Evolutionary conservation across 2,797 vertebrate species (phyloP), one percentile per base, ranked within the genome.

Genomic region (Chaetophractus vellerosus): DNA sequence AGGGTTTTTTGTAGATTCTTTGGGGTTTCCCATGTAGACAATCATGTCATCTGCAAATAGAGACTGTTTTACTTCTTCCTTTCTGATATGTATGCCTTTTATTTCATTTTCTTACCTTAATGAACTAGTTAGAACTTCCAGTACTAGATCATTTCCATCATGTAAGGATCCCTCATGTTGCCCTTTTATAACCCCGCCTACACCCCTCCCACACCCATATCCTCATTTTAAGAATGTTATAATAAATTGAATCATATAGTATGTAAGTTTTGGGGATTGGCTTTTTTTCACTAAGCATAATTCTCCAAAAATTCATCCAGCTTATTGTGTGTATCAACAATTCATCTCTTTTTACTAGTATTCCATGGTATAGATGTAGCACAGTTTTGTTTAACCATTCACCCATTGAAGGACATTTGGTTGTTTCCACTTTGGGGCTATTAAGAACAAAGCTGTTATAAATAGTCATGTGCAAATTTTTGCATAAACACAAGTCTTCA

Each of bases 81-180:
- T 66, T 57, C 48, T 55, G 78, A 82, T 28, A 69, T 11, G 9
- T 69, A n/a, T 78, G 76, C 21, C 36, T 72, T 93, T 90, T 63
- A 87, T 75, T 81, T 91, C 16, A 71, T 93, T 82, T 55, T 83
- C 55, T 88, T 91, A 11, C 33, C 48, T 57, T 88, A 28, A 82
- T 87, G 59, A 31, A 80, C 50, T 61, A 69, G 28, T 28, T 50
- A 59, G 50, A 81, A 68, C 59, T 80, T 90, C 36, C 41, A 75
- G 78, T 59, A 74, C 24, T 52, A 15, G 45, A 45, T 45, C 8
- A 8, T 45, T 45, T 45, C 45, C 45, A 45, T 45, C 10, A 8
- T 45, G 45, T 45, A 45, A 45, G 45, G 10, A 45, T 9, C 45
- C 45, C 45, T 45, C 45, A 45, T 45, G 45, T 45, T 45, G 7